Percentiles rank a stretch among this genome's conserved stretches.
phyloP scores from a whole-genome alignment of 2,888 invertebrate genomes.

The Hirtodrosophila alboralis region DNA sequence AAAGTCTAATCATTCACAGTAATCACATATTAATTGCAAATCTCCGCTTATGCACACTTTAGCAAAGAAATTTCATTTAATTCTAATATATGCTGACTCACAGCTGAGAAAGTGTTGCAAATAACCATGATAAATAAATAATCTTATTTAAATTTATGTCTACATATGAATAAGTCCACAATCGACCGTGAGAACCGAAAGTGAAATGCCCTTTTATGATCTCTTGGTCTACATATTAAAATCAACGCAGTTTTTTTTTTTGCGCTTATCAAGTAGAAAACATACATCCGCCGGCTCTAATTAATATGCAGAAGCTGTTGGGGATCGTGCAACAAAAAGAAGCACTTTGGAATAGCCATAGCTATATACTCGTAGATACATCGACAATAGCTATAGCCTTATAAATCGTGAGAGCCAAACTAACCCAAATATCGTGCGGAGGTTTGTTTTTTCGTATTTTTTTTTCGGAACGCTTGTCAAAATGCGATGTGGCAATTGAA shows the following conservation, averaged over 20 bases:
- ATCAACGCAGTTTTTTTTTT: slow-evolving; percentile 17
- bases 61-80: slow-evolving; percentile 14
- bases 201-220: slow-evolving; percentile 35
- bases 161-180: background rate
- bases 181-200: slow-evolving; percentile 55
- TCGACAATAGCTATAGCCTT: slow-evolving; percentile 21
- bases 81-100: slow-evolving; percentile 43
- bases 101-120: slow-evolving; percentile 62
- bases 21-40: slow-evolving; percentile 22
- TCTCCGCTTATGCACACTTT: slow-evolving; percentile 21
- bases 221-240: slow-evolving; percentile 19
- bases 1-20: background rate
- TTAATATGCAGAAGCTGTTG: slow-evolving; percentile 61
- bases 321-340: slow-evolving; percentile 45
- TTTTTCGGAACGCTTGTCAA: slow-evolving; percentile 46
- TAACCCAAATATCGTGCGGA: slow-evolving; percentile 61
- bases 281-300: slow-evolving; percentile 32
- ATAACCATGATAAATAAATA: slow-evolving; percentile 49
- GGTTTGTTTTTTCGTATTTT: slow-evolving; percentile 17
- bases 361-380: background rate
- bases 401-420: slow-evolving; percentile 63
- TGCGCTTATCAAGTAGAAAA: slow-evolving; percentile 50
- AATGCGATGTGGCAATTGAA: slow-evolving; percentile 60
- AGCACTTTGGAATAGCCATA: slow-evolving; percentile 13
- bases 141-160: slow-evolving; percentile 15